Base-by-base conservation (phyloP, 1,140 invertebrate species). In the Monochamus saltuarius region DNA sequence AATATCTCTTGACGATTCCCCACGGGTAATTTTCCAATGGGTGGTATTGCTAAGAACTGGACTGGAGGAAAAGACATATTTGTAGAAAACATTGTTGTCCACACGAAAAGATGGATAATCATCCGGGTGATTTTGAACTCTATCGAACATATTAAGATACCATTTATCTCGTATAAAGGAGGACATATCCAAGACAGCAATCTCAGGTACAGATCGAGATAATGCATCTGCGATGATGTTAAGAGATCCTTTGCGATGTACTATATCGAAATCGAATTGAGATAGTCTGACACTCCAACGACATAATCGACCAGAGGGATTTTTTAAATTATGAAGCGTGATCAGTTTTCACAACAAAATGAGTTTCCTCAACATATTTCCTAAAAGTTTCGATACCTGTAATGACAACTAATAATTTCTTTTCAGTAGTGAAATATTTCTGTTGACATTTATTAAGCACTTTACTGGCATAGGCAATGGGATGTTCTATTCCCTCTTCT, bases 321-420 rank as follows among this genome's bases (percentile, higher is more conserved):
- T 50, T 57, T 72, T 78, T 0, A 79, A 64, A 1, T 70, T 69
- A 13, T 70, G 75, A 70, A 13, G 68, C 64, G 56, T 81, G 79
- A 59, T 83, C 80, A 0, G 80, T 82, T n/a, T 75, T 59, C 1
- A 81, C 68, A 7, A 42, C 72, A 52, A 84, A 80, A 11, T 73
- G 53, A 4, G 57, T 70, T 2, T 72, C 72, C 47, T 60, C 58
- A 9, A 65, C 35, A 54, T 57, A 65, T 10, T 35, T 10, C 13
- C 63, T 17, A 47, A 62, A 65, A 13, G 47, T 43, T 19, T 62
- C 62, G 6, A 65, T 43, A 47, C 9, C 53, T 34, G 51, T 37
- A 1, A 65, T 4, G 17, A 61, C 36, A 13, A 59, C 59, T 1
- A 52, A 29, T 3, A 34, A 35, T 45, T 64, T 42, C 52, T 54